These are phyloP conservation scores for Alviniconcha strummeri DNA, from an alignment of 2,888 invertebrate genomes.

Conservation along the genomic window DNA sequence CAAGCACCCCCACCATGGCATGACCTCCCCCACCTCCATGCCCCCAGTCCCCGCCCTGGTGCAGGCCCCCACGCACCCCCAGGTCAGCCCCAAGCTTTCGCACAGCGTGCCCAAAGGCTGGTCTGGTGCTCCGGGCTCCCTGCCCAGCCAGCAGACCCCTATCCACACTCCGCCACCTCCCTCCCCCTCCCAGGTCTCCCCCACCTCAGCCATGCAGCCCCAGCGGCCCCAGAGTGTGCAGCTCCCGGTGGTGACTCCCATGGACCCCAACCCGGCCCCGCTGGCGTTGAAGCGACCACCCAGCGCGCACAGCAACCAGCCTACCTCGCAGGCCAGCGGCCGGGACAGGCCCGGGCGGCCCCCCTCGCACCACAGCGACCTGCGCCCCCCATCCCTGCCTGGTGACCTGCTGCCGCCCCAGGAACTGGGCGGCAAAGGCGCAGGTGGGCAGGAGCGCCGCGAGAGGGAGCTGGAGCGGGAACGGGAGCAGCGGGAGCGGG, in stretches of 20 bases:
- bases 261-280: constrained; percentile 22
- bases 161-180: constrained; percentile 31
- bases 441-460: constrained; percentile 33
- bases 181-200: constrained; percentile 33
- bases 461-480: constrained; percentile 36
- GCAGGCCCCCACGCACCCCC: constrained; percentile 17
- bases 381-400: constrained; percentile 27
- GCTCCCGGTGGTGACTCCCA: constrained; percentile 26
- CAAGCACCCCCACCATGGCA: constrained; percentile 7
- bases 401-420: constrained; percentile 19
- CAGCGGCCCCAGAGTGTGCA: constrained; percentile 36
- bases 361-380: constrained; percentile 29
- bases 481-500: constrained; percentile 36
- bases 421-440: constrained; percentile 30
- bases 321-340: background rate
- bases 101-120: constrained; percentile 29
- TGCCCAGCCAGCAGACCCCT: constrained; percentile 19
- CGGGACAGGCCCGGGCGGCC: constrained; percentile 26
- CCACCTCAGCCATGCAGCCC: constrained; percentile 31
- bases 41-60: constrained; percentile 34
- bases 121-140: constrained; percentile 16
- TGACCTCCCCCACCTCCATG: constrained; percentile 30
- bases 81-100: constrained; percentile 32
- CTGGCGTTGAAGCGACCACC: constrained; percentile 40
- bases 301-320: constrained; percentile 44